These are phyloP conservation scores for Glyphotaelius pellucidus DNA, from an alignment of 2,888 invertebrate genomes.

Conservation along the genomic window DNA sequence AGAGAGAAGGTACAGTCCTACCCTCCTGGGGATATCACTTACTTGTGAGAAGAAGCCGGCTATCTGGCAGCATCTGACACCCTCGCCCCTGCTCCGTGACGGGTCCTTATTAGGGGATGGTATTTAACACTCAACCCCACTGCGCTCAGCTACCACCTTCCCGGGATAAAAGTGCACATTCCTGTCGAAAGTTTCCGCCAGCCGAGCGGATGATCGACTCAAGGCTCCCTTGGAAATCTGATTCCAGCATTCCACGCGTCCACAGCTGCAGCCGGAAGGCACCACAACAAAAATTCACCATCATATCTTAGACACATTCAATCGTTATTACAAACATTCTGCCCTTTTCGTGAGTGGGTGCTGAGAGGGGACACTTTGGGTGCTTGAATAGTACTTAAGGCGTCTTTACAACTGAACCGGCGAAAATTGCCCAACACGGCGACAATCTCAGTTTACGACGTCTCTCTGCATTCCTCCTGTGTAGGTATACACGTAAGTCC, in stretches of 20 bases:
- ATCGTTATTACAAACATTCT: neutral
- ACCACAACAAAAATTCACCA: neutral
- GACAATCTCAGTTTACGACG: slow-evolving; percentile 5
- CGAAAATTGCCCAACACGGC: neutral
- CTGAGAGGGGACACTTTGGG: neutral
- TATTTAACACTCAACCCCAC: slow-evolving; percentile 45
- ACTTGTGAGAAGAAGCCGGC: slow-evolving; percentile 10
- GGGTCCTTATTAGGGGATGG: slow-evolving; percentile 45
- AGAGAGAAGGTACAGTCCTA: neutral
- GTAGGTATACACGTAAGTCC: neutral
- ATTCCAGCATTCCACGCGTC: slow-evolving; percentile 37
- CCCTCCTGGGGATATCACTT: slow-evolving; percentile 41
- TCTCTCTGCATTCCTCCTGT: neutral
- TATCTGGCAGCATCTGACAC: slow-evolving; percentile 27
- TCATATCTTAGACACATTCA: neutral
- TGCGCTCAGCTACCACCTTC: neutral
- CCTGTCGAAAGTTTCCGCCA: slow-evolving; percentile 64
- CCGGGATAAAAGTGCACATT: slow-evolving; percentile 65
- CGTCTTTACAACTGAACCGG: slow-evolving; percentile 7
- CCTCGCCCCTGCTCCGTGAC: slow-evolving; percentile 7
- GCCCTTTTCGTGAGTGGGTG: neutral
- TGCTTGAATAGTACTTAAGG: slow-evolving; percentile 8
- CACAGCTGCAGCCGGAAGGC: neutral
- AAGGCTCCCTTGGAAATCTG: slow-evolving; percentile 38
- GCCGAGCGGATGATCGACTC: slow-evolving; percentile 64